A percentile compares a stretch with the other conserved stretches of the same genome.
Evolutionary conservation across 2,797 vertebrate species (phyloP).

Genomic region (Myotis planiceps): DNA sequence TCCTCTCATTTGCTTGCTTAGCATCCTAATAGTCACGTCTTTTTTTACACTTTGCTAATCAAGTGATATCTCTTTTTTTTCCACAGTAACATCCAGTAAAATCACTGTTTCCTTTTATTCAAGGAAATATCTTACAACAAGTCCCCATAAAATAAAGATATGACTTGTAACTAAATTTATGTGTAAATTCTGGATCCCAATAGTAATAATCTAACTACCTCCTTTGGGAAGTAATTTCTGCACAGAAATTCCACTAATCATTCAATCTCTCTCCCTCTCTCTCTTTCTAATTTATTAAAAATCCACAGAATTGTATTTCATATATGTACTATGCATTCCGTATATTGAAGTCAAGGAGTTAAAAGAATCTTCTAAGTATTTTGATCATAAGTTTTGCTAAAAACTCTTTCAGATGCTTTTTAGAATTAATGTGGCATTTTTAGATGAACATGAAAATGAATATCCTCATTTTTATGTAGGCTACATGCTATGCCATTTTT

Average conservation of each 20-base stretch:
- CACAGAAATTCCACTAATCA: background rate
- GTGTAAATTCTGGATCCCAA: background rate
- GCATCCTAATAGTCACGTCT: background rate
- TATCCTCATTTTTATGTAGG: constrained; percentile 29
- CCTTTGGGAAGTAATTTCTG: constrained; percentile 54
- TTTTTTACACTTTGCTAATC: background rate
- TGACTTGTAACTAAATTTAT: constrained; percentile 45
- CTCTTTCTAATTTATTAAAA: no score
- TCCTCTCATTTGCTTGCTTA: background rate
- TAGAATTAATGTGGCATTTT: constrained; percentile 45
- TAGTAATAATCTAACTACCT: constrained; percentile 37
- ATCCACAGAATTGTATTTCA: background rate
- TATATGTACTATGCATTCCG: background rate
- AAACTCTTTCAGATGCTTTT: constrained; percentile 12
- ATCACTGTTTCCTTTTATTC: constrained; percentile 36
- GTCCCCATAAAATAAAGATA: background rate
- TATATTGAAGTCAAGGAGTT: constrained; percentile 25
- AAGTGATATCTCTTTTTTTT: background rate
- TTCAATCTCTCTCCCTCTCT: background rate
- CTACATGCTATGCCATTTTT: background rate
- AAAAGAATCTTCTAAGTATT: constrained; percentile 48
- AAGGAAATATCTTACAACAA: constrained; percentile 18
- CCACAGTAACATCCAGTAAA: background rate
- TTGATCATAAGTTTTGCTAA: constrained; percentile 14
- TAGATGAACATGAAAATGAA: constrained; percentile 44